A percentile compares a stretch with the other conserved stretches of the same genome.
Conservation (phyloP, 1,140 invertebrate species). For the Panagrolaimus sp. region DNA sequence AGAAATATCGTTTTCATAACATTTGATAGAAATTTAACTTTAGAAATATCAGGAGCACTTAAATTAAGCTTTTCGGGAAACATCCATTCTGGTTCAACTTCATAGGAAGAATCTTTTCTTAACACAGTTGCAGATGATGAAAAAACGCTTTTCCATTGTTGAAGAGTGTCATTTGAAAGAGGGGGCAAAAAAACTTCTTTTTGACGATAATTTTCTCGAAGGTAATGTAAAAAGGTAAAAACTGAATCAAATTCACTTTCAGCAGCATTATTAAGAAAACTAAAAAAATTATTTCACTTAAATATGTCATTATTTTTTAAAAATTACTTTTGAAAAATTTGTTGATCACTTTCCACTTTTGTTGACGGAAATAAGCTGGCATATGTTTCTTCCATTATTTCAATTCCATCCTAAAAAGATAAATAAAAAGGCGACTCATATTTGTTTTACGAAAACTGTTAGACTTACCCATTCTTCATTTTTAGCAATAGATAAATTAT, state of each 20-base stretch:
- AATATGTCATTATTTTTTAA: neutral
- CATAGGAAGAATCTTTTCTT: neutral
- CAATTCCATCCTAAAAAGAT: neutral
- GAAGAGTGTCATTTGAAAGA: neutral
- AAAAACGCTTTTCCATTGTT: neutral
- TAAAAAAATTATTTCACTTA: neutral
- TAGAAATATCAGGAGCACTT: neutral
- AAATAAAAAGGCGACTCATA: no score
- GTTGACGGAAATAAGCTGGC: neutral
- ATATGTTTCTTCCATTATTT: conserved; percentile 1
- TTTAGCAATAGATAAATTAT: neutral
- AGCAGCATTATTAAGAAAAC: neutral
- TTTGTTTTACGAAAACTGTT: no score
- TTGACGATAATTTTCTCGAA: conserved; percentile 5
- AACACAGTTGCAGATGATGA: neutral
- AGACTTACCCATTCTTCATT: neutral
- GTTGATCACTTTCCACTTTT: neutral
- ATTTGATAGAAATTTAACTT: neutral
- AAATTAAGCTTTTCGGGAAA: neutral
- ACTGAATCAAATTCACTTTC: neutral
- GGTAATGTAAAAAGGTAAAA: neutral
- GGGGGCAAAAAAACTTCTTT: conserved; percentile 7
- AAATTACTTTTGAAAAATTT: neutral
- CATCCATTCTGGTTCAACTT: neutral
- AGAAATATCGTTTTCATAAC: neutral